Percentiles rank a stretch among this genome's conserved stretches.
Evolutionary conservation across 2,888 invertebrate species (phyloP).

Genomic region (Campoplex nolae): DNA sequence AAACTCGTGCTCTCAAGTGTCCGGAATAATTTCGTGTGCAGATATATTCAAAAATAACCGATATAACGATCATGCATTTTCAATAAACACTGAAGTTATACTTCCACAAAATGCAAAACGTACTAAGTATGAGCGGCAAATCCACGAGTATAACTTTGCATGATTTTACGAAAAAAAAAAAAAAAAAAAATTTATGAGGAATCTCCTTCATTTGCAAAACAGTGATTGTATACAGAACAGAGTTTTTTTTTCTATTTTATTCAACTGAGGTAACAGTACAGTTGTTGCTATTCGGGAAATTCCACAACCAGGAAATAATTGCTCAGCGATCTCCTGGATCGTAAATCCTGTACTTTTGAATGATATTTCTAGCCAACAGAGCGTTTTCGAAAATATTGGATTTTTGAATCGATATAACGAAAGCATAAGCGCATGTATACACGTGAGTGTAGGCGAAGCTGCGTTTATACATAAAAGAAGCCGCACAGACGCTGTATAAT

Average conservation of each 20-base stretch:
- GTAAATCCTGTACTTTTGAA: not conserved
- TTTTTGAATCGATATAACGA: not conserved
- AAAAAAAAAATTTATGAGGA: not conserved
- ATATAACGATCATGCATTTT: not conserved
- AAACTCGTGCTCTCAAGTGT: not conserved
- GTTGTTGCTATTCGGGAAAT: not conserved
- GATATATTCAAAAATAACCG: not conserved
- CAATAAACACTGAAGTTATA: not conserved
- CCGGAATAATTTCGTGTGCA: not conserved
- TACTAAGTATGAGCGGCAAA: not conserved
- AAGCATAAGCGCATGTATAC: not conserved
- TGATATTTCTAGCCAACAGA: not conserved
- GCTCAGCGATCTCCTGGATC: not conserved
- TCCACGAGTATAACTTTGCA: not conserved
- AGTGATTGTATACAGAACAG: not conserved
- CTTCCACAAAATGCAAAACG: not conserved
- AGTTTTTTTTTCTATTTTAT: not conserved
- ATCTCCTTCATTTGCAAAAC: not conserved
- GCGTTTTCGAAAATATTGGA: too few relatives aligned
- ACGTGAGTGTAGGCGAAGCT: not conserved
- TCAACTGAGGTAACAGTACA: not conserved
- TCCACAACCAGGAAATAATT: not conserved
- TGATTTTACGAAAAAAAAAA: not conserved
- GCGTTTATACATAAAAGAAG: not conserved
- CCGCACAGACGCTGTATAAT: not conserved